These are phyloP conservation scores for Zosterops borbonicus DNA, from an alignment of 2,113 vertebrate species.

Conservation along the genomic window DNA sequence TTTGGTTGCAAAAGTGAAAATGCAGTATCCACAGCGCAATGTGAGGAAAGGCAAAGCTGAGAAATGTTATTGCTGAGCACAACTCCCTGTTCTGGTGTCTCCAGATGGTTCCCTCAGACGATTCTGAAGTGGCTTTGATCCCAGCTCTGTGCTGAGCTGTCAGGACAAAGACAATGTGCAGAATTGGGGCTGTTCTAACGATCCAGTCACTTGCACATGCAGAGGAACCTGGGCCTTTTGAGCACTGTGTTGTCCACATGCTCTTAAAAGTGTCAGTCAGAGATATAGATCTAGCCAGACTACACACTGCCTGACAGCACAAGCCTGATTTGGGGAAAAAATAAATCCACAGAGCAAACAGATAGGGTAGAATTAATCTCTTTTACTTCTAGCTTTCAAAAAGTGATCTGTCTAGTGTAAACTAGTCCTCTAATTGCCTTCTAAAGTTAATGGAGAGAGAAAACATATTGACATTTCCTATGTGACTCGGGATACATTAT, in stretches of 20 bases:
- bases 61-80: not conserved
- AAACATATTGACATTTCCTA: constrained; percentile 56
- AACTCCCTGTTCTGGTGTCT: not conserved
- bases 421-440: constrained; percentile 59
- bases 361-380: constrained; percentile 37
- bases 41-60: not conserved
- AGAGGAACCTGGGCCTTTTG: not conserved
- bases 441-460: constrained; percentile 55
- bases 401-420: constrained; percentile 53
- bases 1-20: not conserved
- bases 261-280: not conserved
- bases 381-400: constrained; percentile 34
- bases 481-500: constrained; percentile 14
- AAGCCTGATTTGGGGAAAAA: not conserved
- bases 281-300: not conserved
- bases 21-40: not conserved
- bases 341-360: constrained; percentile 38
- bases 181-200: not conserved
- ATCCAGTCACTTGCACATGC: not conserved
- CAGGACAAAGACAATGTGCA: not conserved
- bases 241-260: not conserved
- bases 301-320: not conserved
- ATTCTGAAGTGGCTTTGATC: not conserved
- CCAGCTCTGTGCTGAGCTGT: not conserved
- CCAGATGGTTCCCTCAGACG: not conserved